These are phyloP conservation scores for Tadarida brasiliensis DNA, from an alignment of 2,797 vertebrate genomes.

Conservation along the genomic window DNA sequence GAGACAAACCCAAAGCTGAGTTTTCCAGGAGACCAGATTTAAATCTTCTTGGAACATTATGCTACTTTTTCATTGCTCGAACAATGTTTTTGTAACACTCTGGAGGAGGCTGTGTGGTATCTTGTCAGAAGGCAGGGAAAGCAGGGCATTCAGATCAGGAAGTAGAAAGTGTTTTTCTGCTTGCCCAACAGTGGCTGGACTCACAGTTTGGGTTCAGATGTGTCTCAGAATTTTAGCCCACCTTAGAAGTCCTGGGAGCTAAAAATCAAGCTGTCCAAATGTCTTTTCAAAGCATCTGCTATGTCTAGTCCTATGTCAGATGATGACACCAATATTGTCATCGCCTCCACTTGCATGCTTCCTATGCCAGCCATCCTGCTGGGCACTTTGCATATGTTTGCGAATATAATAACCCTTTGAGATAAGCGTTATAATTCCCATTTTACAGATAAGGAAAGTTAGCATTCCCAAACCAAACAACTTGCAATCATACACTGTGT, in stretches of 20 bases:
- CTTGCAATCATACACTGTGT: background rate
- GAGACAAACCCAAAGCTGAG: background rate
- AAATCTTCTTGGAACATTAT: constrained; percentile 10
- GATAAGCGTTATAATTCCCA: background rate
- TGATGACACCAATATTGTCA: background rate
- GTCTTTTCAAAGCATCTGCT: constrained; percentile 38
- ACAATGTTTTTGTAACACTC: background rate
- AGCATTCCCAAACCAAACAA: background rate
- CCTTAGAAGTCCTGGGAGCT: constrained; percentile 22
- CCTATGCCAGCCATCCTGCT: background rate
- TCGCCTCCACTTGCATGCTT: background rate
- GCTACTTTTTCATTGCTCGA: background rate
- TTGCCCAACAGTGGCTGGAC: background rate
- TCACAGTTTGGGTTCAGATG: constrained; percentile 22
- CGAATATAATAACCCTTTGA: background rate
- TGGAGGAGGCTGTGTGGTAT: background rate
- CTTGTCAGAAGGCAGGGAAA: constrained; percentile 14
- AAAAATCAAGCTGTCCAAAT: constrained; percentile 71
- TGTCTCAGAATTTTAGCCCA: constrained; percentile 69
- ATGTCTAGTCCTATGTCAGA: background rate
- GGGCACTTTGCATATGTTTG: background rate
- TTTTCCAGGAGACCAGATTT: constrained; percentile 34
- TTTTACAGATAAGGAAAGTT: background rate
- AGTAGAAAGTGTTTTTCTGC: constrained; percentile 40
- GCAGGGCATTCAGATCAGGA: background rate